phyloP scores from a whole-genome alignment of 2,888 invertebrate species.

The Agrotis clavis region DNA sequence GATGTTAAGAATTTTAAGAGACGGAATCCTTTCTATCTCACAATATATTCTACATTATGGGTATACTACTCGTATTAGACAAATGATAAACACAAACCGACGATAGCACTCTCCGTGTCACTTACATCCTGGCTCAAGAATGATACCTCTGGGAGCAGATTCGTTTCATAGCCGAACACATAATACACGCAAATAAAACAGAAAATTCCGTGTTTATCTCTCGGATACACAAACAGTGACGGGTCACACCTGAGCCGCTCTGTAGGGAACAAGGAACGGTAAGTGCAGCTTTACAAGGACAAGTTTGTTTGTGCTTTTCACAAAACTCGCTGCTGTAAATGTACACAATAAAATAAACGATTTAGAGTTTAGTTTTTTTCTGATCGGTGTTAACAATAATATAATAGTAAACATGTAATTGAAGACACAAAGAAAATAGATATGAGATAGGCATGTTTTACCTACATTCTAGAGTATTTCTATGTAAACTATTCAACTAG shows the following conservation, averaged over 20 bases:
- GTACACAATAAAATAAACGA: too few species aligned
- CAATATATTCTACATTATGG: too few species aligned
- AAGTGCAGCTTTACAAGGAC: conserved; percentile 15
- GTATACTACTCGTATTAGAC: too few species aligned
- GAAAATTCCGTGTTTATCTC: conserved; percentile 7
- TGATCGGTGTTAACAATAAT: neutral
- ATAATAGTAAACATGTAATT: neutral
- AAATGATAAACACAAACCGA: neutral
- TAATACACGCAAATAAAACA: conserved; percentile 23
- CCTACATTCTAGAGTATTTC: neutral
- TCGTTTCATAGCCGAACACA: conserved; percentile 6
- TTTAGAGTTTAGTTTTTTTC: too few species aligned
- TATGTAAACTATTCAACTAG: neutral
- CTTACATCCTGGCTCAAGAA: neutral
- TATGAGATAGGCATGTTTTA: too few species aligned
- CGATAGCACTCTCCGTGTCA: neutral
- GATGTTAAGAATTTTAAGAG: too few species aligned
- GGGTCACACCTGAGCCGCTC: conserved; percentile 15
- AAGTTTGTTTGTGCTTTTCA: conserved; percentile 21
- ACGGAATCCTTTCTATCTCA: too few species aligned
- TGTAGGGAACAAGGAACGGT: neutral
- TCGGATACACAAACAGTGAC: conserved; percentile 2
- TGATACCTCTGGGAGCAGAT: neutral
- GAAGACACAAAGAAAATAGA: neutral
- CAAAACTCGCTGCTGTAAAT: too few species aligned